These are phyloP conservation scores for Heliconius aoede DNA, from an alignment of 2,888 invertebrate species.

Conservation along the genomic window DNA sequence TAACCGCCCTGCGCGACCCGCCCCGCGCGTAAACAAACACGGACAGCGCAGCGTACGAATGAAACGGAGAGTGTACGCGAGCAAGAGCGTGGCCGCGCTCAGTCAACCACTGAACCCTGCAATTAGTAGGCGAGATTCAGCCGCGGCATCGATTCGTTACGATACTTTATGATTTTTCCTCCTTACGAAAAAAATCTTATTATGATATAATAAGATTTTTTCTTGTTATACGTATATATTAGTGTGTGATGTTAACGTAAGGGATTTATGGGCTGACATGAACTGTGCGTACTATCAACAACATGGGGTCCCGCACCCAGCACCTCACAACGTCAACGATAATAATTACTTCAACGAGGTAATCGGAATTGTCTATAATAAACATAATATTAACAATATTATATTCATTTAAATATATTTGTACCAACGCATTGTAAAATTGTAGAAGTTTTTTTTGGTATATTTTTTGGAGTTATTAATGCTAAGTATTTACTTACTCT, in stretches of 20 bases:
- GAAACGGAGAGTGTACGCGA: constrained; percentile 64
- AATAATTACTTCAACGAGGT: constrained; percentile 79
- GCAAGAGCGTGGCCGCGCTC: constrained; percentile 61
- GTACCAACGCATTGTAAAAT: neutral
- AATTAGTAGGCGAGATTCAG: constrained; percentile 83
- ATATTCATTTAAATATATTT: neutral
- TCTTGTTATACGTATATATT: constrained; percentile 61
- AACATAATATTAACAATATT: neutral
- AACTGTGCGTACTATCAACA: constrained; percentile 81
- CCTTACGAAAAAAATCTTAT: neutral
- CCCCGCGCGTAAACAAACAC: constrained; percentile 71
- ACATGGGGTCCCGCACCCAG: constrained; percentile 76
- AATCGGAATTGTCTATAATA: constrained; percentile 50
- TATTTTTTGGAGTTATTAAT: neutral
- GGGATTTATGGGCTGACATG: constrained; percentile 72
- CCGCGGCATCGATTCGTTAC: constrained; percentile 83
- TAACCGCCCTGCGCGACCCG: constrained; percentile 77
- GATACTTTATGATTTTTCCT: constrained; percentile 75
- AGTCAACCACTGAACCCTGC: constrained; percentile 74
- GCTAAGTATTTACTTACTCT: neutral
- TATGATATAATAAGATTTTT: constrained; percentile 78
- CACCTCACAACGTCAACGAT: constrained; percentile 73
- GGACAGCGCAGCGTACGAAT: constrained; percentile 55
- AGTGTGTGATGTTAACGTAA: constrained; percentile 66
- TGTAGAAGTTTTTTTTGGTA: neutral